A percentile compares a stretch with the other conserved stretches of the same genome.
These are phyloP conservation scores for Neotoma lepida DNA, from an alignment of 2,113 vertebrate genomes.

Conservation along the genomic window DNA sequence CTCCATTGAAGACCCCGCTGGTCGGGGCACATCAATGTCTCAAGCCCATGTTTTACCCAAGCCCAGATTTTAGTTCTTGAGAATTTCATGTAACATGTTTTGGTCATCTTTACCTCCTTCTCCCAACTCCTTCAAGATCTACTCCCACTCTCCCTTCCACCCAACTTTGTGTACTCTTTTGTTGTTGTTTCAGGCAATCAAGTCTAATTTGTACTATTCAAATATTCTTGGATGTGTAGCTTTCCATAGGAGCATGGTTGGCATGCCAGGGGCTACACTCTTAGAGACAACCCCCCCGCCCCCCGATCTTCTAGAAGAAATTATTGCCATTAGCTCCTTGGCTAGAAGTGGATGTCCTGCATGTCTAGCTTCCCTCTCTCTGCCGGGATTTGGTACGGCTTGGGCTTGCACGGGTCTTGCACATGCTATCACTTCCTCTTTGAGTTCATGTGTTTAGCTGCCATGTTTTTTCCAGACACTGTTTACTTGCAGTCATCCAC, in stretches of 20 bases:
- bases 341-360: not conserved
- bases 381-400: not conserved
- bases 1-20: no score
- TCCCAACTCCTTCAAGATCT: not conserved
- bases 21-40: no score
- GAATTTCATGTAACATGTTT: not conserved
- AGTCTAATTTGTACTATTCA: not conserved
- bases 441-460: not conserved
- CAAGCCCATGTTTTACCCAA: fast-evolving
- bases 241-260: not conserved
- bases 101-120: not conserved
- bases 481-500: not conserved
- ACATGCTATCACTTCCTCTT: not conserved
- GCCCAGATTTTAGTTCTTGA: not conserved
- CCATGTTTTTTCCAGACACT: not conserved
- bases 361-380: not conserved
- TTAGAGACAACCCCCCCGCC: fast-evolving
- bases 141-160: not conserved
- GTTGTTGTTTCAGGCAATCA: not conserved
- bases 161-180: not conserved
- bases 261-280: not conserved
- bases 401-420: not conserved
- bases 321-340: not conserved
- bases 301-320: not conserved
- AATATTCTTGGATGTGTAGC: not conserved